Conservation (phyloP, 2,888 invertebrate species). For the Exocentrus adspersus region DNA sequence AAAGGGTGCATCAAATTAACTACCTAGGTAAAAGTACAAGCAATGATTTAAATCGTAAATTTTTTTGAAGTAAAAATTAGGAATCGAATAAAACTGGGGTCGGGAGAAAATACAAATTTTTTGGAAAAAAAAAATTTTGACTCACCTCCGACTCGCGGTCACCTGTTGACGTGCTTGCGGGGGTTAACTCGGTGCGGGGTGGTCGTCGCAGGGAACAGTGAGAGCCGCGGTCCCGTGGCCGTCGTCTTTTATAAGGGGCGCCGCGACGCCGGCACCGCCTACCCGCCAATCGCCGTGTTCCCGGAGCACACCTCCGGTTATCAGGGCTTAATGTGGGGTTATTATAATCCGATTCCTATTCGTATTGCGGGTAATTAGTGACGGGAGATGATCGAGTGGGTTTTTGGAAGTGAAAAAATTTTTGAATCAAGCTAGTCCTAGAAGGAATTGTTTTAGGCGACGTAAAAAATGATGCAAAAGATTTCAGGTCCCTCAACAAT, state of each 20-base stretch:
- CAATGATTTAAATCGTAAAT: no score
- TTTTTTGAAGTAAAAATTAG: no score
- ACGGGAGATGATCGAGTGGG: not conserved
- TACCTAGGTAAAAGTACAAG: no score
- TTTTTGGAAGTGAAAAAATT: not conserved
- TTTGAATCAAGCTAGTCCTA: no score
- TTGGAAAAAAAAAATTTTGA: not conserved
- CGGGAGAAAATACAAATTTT: not conserved
- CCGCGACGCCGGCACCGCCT: conserved; percentile 46
- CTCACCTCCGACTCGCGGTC: conserved; percentile 28
- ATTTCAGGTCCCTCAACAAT: no score
- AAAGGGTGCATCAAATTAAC: no score
- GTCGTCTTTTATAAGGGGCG: conserved; percentile 50
- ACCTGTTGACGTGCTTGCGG: conserved; percentile 23
- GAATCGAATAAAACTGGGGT: no score
- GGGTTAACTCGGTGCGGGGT: conserved; percentile 16
- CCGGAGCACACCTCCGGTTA: conserved; percentile 41
- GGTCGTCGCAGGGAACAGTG: conserved; percentile 40
- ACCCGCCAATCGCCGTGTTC: conserved; percentile 41
- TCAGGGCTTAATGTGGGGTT: conserved; percentile 36
- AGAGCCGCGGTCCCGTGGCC: conserved; percentile 42
- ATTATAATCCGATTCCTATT: conserved; percentile 28
- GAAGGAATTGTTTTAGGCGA: no score
- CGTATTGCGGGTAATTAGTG: conserved; percentile 17
- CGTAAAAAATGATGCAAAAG: no score